Percentiles rank a stretch among this genome's conserved stretches.
These are phyloP conservation scores for Labeo calbasu DNA, from an alignment of 2,797 vertebrate species.

Conservation along the genomic window DNA sequence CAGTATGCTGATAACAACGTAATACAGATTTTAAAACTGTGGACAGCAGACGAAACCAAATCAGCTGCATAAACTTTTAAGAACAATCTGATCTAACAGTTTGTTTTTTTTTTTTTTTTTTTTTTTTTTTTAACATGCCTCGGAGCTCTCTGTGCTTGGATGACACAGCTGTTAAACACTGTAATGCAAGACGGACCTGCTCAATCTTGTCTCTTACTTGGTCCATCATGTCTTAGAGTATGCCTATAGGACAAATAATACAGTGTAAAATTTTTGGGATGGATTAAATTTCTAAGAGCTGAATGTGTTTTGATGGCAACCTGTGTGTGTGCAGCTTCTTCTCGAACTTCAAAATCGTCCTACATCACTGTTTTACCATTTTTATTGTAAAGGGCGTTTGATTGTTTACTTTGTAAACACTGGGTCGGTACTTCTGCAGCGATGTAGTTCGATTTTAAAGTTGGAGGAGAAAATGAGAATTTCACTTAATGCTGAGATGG, in stretches of 20 bases:
- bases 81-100: not conserved
- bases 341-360: no score
- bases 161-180: not conserved
- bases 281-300: not conserved
- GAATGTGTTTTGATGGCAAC: not conserved
- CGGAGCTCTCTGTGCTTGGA: not conserved
- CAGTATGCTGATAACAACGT: not conserved
- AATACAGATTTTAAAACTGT: not conserved
- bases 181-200: not conserved
- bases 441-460: no score
- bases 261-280: not conserved
- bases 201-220: not conserved
- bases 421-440: no score
- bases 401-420: no score
- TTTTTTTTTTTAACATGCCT: not conserved
- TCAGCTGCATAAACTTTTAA: not conserved
- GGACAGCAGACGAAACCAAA: not conserved
- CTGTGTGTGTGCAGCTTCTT: not conserved
- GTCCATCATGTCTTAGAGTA: not conserved
- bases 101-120: not conserved
- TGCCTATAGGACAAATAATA: not conserved
- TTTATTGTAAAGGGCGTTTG: no score
- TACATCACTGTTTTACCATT: no score
- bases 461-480: no score
- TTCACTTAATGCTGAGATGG: not conserved